Base-by-base conservation (phyloP, 92 coral and sea anemone species). In the Porites rus region DNA sequence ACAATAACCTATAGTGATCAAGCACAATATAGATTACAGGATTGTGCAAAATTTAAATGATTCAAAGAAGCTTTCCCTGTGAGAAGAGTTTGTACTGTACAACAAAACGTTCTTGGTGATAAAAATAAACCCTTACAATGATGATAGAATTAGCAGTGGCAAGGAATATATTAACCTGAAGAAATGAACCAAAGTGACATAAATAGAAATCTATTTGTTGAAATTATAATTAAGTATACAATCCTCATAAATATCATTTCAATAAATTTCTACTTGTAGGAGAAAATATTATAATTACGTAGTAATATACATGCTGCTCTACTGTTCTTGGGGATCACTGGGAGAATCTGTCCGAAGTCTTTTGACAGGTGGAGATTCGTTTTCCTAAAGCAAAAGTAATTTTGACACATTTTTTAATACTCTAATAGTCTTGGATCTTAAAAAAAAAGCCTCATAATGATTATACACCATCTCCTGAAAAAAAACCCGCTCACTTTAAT, bases 131-230 rank as follows among this genome's bases (percentile, higher is more conserved):
- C 46, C 46, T 38, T 4, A 38, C 5, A 3, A 38, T 38, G 46
- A 38, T 38, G 46, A 38, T 38, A 38, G 46, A 38, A 38, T 0
- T 4, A 38, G 46, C 0, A 6, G 46, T 38, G 46, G 46, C 7
- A 38, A 38, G 6, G 46, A 38, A 38, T 38, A 38, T 38, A 38
- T 38, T 38, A 38, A 38, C 6, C 5, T 38, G 5, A 38, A 4
- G 46, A 38, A 38, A 38, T 4, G 46, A 38, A 38, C 46, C 46
- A 53, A 71, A 13, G 31, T 82, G 51, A 71, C 62, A 81, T 83
- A 83, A 83, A 83, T 83, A 83, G 71, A 69, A 73, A 63, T 74
- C 80, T 72, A 72, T 60, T 61, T 74, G 70, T 25, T 31, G 24
- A 20, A 56, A 58, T 77, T 61, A 50, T 65, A 11, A n/a, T 8